Percentiles rank a stretch among this genome's conserved stretches.
Conservation (phyloP, 2,113 vertebrate genomes). For the Oplegnathus fasciatus region DNA sequence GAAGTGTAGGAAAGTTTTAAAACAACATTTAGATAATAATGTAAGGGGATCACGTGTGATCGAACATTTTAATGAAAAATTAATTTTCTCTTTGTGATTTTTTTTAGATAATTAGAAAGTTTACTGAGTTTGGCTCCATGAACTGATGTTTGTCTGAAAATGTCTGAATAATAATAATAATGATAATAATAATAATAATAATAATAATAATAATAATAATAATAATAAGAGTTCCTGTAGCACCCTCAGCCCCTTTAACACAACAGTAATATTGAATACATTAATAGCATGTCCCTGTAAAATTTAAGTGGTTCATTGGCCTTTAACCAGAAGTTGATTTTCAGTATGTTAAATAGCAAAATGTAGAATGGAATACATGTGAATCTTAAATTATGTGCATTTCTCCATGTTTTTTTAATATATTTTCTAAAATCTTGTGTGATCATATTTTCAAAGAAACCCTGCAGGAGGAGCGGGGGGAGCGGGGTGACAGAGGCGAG, state of each 20-base stretch:
- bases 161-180: neutral
- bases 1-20: neutral
- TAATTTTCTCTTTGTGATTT: neutral
- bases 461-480: neutral
- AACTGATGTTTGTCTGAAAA: neutral
- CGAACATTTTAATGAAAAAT: neutral
- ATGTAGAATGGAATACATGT: neutral
- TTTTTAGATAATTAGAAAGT: neutral
- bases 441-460: neutral
- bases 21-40: neutral
- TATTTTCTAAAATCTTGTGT: neutral
- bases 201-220: neutral
- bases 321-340: neutral
- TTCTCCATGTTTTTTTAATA: neutral
- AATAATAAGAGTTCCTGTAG: neutral
- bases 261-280: neutral
- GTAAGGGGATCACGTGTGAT: neutral
- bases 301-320: neutral
- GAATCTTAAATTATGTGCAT: neutral
- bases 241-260: too few relatives aligned
- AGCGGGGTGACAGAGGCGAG: constrained; percentile 47
- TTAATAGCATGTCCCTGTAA: neutral
- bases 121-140: neutral
- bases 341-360: neutral
- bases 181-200: neutral